Evolutionary conservation across 2,888 invertebrate species (phyloP).

Genomic region (Hydropsyche betteni): DNA sequence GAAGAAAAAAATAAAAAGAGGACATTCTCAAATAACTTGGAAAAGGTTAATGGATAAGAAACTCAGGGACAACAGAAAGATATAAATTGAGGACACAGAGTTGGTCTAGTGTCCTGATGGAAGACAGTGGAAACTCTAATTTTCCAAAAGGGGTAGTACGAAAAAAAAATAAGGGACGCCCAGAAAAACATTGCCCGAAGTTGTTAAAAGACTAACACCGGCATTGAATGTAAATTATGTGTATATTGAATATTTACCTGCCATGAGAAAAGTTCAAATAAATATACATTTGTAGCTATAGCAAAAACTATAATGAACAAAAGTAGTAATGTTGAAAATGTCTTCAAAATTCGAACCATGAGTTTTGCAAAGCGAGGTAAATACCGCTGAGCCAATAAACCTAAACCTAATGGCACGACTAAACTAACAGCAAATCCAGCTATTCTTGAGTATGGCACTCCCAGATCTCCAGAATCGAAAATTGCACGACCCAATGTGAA

Average conservation of each 20-base stretch:
- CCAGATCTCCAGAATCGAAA: constrained; percentile 75
- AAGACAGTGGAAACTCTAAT: too few species aligned
- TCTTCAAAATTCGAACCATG: constrained; percentile 84
- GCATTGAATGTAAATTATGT: too few species aligned
- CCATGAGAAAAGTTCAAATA: constrained; percentile 90
- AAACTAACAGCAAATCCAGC: constrained; percentile 78
- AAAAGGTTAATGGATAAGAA: too few species aligned
- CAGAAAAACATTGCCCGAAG: too few species aligned
- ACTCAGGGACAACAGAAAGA: too few species aligned
- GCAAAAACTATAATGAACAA: constrained; percentile 88
- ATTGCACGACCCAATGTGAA: constrained; percentile 84
- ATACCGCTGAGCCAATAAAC: constrained; percentile 72
- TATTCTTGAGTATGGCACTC: constrained; percentile 82
- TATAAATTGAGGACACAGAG: too few species aligned
- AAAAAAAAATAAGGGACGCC: too few species aligned
- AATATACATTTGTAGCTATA: constrained; percentile 86
- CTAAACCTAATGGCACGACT: constrained; percentile 79
- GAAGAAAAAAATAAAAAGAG: too few species aligned
- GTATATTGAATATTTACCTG: constrained; percentile 64
- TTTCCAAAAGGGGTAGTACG: too few species aligned
- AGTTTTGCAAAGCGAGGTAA: constrained; percentile 74
- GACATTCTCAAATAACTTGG: too few species aligned
- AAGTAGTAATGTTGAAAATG: constrained; percentile 81
- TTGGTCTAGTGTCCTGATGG: too few species aligned
- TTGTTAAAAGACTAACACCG: too few species aligned